A percentile compares a stretch with the other conserved stretches of the same genome.
Conservation (phyloP, 2,888 invertebrate genomes). For the Nipponacmea schrenckii region DNA sequence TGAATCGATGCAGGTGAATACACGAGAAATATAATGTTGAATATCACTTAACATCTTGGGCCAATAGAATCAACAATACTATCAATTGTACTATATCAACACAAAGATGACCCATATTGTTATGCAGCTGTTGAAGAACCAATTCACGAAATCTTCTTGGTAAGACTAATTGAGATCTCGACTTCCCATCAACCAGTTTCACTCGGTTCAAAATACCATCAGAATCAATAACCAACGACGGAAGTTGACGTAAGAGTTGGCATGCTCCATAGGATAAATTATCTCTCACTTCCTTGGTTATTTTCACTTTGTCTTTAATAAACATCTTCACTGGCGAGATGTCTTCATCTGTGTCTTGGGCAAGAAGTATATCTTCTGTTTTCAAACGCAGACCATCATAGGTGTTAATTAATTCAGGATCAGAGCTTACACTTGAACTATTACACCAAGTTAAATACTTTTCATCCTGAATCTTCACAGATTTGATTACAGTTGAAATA, state of each 20-base stretch:
- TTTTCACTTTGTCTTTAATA: too few relatives aligned
- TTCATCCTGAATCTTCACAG: neutral
- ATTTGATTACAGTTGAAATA: neutral
- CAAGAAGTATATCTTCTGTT: neutral
- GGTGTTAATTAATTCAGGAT: neutral
- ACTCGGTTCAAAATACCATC: conserved; percentile 12
- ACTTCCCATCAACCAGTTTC: neutral
- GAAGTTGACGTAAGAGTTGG: neutral
- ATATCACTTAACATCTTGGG: neutral
- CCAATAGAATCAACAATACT: neutral
- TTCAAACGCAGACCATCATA: neutral
- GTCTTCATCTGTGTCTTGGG: neutral
- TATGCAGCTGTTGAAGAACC: conserved; percentile 11
- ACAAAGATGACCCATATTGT: conserved; percentile 12
- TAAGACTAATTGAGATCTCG: conserved; percentile 5
- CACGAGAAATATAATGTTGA: neutral
- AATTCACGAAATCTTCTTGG: neutral
- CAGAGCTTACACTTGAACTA: neutral
- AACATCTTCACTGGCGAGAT: neutral
- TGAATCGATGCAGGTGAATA: neutral
- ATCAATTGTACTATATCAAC: neutral
- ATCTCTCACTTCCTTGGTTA: too few relatives aligned
- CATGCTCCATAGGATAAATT: neutral
- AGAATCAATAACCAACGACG: neutral
- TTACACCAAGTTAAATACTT: neutral